These are phyloP conservation scores for Cataglyphis albicans DNA, from an alignment of 2,888 invertebrate genomes.

Conservation along the genomic window DNA sequence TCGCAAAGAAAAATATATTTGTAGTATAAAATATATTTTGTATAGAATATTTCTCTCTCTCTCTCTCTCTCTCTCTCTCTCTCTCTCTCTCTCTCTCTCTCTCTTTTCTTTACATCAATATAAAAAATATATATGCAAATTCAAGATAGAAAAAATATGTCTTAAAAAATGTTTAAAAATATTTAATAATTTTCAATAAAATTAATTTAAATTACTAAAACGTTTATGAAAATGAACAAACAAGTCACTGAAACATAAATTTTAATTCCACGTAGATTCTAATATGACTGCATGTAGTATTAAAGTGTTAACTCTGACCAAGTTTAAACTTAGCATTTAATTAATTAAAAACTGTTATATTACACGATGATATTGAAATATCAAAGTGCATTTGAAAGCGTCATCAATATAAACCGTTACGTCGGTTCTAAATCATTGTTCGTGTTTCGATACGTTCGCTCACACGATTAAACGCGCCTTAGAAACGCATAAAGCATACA, in stretches of 20 bases:
- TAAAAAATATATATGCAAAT: neutral
- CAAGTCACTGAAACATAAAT: neutral
- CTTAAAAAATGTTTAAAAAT: neutral
- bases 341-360: neutral
- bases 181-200: neutral
- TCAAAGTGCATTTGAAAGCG: neutral
- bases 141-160: neutral
- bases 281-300: neutral
- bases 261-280: neutral
- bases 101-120: neutral
- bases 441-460: neutral
- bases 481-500: constrained; percentile 30
- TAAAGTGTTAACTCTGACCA: neutral
- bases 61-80: neutral
- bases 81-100: neutral
- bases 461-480: constrained; percentile 14
- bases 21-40: neutral
- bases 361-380: neutral
- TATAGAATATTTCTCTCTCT: neutral
- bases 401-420: neutral
- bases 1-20: neutral
- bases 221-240: neutral
- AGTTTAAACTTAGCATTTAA: neutral
- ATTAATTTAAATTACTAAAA: neutral
- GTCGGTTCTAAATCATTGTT: neutral